A percentile compares a stretch with the other conserved stretches of the same genome.
Evolutionary conservation across 35 echinoderm and acorn worm genomes (phyloP).

Genomic region (Chiridota heheva): DNA sequence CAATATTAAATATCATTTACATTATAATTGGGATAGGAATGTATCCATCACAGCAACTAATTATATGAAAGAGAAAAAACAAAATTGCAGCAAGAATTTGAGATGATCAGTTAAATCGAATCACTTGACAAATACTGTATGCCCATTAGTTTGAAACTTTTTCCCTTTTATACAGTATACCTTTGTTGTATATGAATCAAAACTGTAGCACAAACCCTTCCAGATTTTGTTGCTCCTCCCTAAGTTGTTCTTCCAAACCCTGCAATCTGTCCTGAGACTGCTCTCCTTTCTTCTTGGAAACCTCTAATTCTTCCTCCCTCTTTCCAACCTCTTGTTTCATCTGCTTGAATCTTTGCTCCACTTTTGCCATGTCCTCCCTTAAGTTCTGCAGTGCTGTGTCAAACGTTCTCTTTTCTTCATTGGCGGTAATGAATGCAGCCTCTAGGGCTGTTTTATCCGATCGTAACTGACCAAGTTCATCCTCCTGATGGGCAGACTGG

Average conservation of each 20-base stretch:
- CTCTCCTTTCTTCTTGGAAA: conserved; percentile 39
- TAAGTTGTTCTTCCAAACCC: conserved; percentile 56
- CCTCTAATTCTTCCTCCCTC: conserved; percentile 58
- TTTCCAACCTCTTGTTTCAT: conserved; percentile 79
- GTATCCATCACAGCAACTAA: too few species aligned
- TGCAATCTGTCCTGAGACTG: conserved; percentile 52
- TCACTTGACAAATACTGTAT: too few species aligned
- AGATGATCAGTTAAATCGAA: too few species aligned
- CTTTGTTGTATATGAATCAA: too few species aligned
- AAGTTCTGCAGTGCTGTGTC: conserved; percentile 83
- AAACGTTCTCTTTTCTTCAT: conserved; percentile 78
- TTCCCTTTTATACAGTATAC: too few species aligned
- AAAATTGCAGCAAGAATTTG: too few species aligned
- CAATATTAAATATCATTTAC: too few species aligned
- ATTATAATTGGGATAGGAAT: too few species aligned
- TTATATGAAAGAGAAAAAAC: too few species aligned
- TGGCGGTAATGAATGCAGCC: conserved; percentile 74
- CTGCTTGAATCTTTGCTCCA: conserved; percentile 86
- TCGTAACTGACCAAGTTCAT: conserved; percentile 53
- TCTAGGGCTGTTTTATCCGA: conserved; percentile 82
- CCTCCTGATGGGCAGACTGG: conserved; percentile 62
- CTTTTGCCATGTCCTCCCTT: conserved; percentile 70
- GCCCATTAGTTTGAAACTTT: too few species aligned
- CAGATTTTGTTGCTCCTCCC: conserved; percentile 60
- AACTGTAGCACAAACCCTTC: conserved; percentile 58